These are phyloP conservation scores for Poecilus cupreus DNA, from an alignment of 2,888 invertebrate species.

Conservation along the genomic window DNA sequence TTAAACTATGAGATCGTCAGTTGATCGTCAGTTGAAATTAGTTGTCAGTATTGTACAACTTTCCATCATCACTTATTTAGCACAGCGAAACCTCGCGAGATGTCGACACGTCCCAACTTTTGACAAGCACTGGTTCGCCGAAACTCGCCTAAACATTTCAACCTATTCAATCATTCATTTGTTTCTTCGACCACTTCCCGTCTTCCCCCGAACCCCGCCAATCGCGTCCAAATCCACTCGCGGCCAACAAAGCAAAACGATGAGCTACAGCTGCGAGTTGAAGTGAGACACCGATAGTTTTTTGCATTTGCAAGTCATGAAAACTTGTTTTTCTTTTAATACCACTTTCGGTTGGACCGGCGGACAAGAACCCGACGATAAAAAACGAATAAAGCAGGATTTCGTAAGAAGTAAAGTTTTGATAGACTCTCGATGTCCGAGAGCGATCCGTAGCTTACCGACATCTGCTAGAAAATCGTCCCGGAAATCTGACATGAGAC, in stretches of 20 bases:
- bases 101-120: not conserved
- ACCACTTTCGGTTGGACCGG: conserved; percentile 29
- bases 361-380: conserved; percentile 16
- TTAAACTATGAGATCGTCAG: no score
- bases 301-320: conserved; percentile 39
- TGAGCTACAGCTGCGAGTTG: not conserved
- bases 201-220: not conserved
- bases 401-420: conserved; percentile 3
- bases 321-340: conserved; percentile 41
- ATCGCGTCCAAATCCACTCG: not conserved
- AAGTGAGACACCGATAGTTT: not conserved
- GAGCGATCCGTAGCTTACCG: not conserved
- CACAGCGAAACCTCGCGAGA: not conserved
- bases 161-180: conserved; percentile 44
- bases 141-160: conserved; percentile 20
- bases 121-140: not conserved
- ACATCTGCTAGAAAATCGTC: not conserved
- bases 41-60: no score
- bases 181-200: conserved; percentile 32
- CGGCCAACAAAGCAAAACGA: not conserved
- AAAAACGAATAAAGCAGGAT: conserved; percentile 12
- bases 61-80: no score
- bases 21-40: no score
- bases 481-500: not conserved
- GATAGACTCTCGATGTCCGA: not conserved